phyloP scores from a whole-genome alignment of 2,113 vertebrate species.

The Pygathrix nemaeus region DNA sequence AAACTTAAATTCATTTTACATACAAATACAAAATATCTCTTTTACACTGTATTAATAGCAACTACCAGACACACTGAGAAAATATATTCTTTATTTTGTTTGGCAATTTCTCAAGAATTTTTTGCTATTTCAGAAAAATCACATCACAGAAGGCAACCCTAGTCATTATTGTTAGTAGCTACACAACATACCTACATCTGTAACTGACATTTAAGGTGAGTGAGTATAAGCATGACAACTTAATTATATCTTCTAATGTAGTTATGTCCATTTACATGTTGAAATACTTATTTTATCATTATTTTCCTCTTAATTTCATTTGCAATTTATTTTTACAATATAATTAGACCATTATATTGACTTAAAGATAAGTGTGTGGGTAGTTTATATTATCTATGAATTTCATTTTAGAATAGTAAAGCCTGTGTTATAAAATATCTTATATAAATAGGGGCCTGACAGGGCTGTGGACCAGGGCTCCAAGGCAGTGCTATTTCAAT shows the following conservation, averaged over 20 bases:
- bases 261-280: neutral
- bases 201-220: neutral
- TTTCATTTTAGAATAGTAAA: slow-evolving; percentile 27
- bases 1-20: neutral
- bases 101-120: neutral
- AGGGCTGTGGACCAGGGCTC: neutral
- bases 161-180: neutral
- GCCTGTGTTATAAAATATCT: neutral
- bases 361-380: neutral
- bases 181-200: neutral
- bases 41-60: neutral
- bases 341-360: slow-evolving; percentile 15
- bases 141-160: neutral
- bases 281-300: neutral
- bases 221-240: neutral
- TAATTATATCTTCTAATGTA: neutral
- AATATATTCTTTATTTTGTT: neutral
- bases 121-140: neutral
- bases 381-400: slow-evolving; percentile 27
- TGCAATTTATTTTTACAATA: neutral
- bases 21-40: neutral
- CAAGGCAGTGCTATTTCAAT: neutral
- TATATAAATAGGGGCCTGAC: neutral
- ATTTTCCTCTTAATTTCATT: slow-evolving; percentile 5
- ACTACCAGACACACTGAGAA: neutral